Conservation (phyloP, 2,888 invertebrate genomes). For the Halocaridina rubra region DNA sequence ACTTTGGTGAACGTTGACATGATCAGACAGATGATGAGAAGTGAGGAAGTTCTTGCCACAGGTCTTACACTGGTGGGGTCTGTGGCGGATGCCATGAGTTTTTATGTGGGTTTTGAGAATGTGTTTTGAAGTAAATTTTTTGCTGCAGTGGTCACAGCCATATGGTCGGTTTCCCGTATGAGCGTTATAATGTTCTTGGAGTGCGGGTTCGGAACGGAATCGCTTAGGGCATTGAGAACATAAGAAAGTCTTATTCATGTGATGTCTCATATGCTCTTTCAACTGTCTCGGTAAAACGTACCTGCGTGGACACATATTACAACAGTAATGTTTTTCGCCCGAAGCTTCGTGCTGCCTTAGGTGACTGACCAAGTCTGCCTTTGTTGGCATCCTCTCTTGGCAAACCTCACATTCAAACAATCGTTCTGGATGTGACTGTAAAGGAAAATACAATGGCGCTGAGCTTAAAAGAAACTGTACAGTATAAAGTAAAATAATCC, state of each 20-base stretch:
- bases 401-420: constrained; percentile 60
- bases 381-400: constrained; percentile 27
- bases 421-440: constrained; percentile 58
- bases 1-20: constrained; percentile 83
- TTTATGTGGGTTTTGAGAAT: constrained; percentile 60
- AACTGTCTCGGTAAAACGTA: constrained; percentile 55
- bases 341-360: constrained; percentile 46
- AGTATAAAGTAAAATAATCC: not conserved
- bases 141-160: constrained; percentile 58
- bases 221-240: constrained; percentile 60
- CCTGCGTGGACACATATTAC: constrained; percentile 49
- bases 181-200: constrained; percentile 57
- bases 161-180: constrained; percentile 62
- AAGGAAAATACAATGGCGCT: no score
- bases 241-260: constrained; percentile 57
- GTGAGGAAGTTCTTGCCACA: constrained; percentile 80
- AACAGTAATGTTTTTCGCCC: constrained; percentile 50
- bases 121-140: constrained; percentile 57
- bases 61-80: constrained; percentile 66
- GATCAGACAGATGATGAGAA: constrained; percentile 81
- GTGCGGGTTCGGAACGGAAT: constrained; percentile 53
- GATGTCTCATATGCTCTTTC: constrained; percentile 57
- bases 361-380: constrained; percentile 51
- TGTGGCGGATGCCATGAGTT: constrained; percentile 56
- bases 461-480: no score